phyloP scores from a whole-genome alignment of 2,113 vertebrate species.

The Apistogramma diplotaenia region DNA sequence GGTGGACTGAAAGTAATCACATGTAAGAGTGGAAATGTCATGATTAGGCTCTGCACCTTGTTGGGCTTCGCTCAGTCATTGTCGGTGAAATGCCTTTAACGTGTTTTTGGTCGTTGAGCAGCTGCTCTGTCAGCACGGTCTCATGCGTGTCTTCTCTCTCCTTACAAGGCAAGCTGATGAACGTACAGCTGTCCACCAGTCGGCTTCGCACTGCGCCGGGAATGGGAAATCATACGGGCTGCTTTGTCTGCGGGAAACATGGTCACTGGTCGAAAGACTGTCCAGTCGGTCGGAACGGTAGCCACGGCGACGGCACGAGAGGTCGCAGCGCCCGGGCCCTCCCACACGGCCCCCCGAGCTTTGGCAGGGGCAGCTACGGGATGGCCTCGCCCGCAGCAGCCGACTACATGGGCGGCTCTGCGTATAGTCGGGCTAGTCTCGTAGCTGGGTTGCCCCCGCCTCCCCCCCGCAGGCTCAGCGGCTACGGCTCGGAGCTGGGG shows the following conservation, averaged over 20 bases:
- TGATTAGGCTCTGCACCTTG: neutral
- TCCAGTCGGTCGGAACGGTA: constrained; percentile 81
- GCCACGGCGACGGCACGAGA: constrained; percentile 61
- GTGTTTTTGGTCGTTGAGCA: constrained; percentile 42
- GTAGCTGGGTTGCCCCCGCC: constrained; percentile 39
- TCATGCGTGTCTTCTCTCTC: constrained; percentile 84
- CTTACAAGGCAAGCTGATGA: constrained; percentile 95
- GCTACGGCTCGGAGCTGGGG: constrained; percentile 67
- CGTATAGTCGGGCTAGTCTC: constrained; percentile 64
- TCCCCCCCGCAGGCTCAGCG: constrained; percentile 42
- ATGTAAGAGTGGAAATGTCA: neutral
- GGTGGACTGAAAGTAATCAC: constrained; percentile 12
- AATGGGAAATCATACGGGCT: constrained; percentile 95
- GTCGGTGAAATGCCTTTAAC: constrained; percentile 12
- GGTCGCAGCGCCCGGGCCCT: constrained; percentile 45
- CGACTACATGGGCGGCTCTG: constrained; percentile 56
- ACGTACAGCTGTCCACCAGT: constrained; percentile 95
- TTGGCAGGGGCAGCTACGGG: constrained; percentile 63
- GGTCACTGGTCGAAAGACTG: constrained; percentile 98
- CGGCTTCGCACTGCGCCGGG: constrained; percentile 92
- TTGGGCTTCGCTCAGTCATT: constrained; percentile 20
- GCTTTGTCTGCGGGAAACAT: constrained; percentile 94
- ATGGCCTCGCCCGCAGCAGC: constrained; percentile 41
- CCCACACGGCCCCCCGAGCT: constrained; percentile 55
- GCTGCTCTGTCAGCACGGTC: constrained; percentile 51